These are phyloP conservation scores for Muntiacus muntjak DNA, from an alignment of 2,113 vertebrate species.

Conservation along the genomic window DNA sequence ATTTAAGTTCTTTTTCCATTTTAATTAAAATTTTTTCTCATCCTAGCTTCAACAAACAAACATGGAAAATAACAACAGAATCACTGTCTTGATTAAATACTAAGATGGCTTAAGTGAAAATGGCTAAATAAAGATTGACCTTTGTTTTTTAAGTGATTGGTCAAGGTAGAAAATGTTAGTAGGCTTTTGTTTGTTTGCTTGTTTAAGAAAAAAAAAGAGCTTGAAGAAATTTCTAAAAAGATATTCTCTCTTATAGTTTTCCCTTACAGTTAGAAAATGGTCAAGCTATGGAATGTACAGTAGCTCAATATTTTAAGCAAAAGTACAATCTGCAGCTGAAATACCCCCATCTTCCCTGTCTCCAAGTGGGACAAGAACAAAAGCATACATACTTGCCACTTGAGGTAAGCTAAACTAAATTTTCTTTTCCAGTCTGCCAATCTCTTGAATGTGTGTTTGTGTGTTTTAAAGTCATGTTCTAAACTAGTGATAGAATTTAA, in stretches of 20 bases:
- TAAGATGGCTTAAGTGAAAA: slow-evolving; percentile 31
- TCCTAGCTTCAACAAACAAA: not conserved
- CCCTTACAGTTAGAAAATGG: slow-evolving; percentile 98
- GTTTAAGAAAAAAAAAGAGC: not conserved
- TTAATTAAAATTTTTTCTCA: not conserved
- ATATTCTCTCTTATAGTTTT: slow-evolving; percentile 84
- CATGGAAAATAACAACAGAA: not conserved
- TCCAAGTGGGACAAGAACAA: slow-evolving; percentile 98
- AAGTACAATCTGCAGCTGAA: slow-evolving; percentile 98
- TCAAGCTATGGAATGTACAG: slow-evolving; percentile 99
- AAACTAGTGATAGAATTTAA: not conserved
- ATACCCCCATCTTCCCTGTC: slow-evolving; percentile 96
- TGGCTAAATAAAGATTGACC: not conserved
- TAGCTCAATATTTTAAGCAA: slow-evolving; percentile 99
- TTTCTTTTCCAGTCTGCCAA: not conserved
- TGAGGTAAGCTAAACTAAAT: slow-evolving; percentile 85
- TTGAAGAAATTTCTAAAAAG: slow-evolving; percentile 46
- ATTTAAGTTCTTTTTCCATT: not conserved
- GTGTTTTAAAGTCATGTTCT: not conserved
- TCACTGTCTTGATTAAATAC: not conserved
- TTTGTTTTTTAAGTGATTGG: slow-evolving; percentile 8
- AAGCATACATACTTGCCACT: slow-evolving; percentile 98
- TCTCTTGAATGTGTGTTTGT: not conserved
- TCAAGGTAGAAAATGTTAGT: slow-evolving; percentile 36
- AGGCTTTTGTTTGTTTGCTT: slow-evolving; percentile 42